Conservation (phyloP, 30 jellyfish, hydroid and myxozoan genomes). For the Chrysaora quinquecirrha region DNA sequence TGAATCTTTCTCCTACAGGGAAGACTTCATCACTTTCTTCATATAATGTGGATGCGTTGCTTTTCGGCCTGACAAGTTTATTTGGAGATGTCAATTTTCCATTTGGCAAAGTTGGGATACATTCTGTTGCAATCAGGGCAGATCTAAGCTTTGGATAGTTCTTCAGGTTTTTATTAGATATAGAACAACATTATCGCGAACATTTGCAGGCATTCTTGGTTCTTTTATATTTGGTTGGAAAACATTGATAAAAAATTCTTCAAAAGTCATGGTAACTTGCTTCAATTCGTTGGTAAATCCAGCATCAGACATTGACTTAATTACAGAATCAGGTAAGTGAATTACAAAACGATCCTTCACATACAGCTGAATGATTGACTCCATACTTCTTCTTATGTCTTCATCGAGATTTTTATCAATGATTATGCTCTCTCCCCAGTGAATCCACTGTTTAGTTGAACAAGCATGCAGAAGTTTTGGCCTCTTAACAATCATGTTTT, state of each 20-base stretch:
- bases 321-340: slow-evolving; percentile 21
- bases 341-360: neutral
- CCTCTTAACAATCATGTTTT: neutral
- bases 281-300: slow-evolving; percentile 16
- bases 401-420: neutral
- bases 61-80: slow-evolving; percentile 28
- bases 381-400: slow-evolving; percentile 9
- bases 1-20: slow-evolving; percentile 2
- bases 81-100: slow-evolving; percentile 34
- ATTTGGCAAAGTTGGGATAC: slow-evolving; percentile 53
- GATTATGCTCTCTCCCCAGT: slow-evolving; percentile 19
- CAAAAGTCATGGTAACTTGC: neutral
- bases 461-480: neutral
- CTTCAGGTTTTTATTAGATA: slow-evolving; percentile 8
- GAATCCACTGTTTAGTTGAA: slow-evolving; percentile 5
- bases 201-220: neutral
- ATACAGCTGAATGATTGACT: neutral
- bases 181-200: slow-evolving; percentile 9
- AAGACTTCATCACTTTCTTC: slow-evolving; percentile 66
- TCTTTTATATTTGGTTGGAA: slow-evolving; percentile 28
- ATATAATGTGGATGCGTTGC: slow-evolving; percentile 68
- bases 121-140: neutral
- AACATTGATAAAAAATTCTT: slow-evolving; percentile 4
- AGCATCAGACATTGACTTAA: neutral
- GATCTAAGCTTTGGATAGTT: neutral